Conservation (phyloP, 1,140 invertebrate species). For the Drosophila ananassae region DNA sequence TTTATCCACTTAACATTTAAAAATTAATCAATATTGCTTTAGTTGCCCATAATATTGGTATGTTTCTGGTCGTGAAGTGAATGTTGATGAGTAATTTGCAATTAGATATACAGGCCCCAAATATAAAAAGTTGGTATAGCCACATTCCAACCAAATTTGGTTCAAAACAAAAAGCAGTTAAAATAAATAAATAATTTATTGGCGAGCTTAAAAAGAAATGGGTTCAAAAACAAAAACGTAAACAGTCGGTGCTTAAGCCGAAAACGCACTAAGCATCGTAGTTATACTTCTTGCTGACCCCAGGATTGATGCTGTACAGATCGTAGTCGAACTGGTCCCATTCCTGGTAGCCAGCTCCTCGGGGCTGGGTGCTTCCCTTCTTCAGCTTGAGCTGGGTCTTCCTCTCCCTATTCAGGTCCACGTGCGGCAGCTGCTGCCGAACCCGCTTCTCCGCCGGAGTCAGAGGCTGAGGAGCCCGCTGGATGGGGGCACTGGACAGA, state of each 20-base stretch:
- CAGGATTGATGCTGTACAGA: slow-evolving; percentile 72
- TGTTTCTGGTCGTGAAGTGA: slow-evolving; percentile 54
- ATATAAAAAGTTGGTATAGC: slow-evolving; percentile 36
- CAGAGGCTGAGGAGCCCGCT: slow-evolving; percentile 55
- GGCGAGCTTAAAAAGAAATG: slow-evolving; percentile 60
- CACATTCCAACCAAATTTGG: slow-evolving; percentile 43
- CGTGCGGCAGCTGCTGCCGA: slow-evolving; percentile 48
- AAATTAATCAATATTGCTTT: not conserved
- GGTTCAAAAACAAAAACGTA: slow-evolving; percentile 51
- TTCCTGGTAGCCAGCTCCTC: slow-evolving; percentile 48
- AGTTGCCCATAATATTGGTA: slow-evolving; percentile 7
- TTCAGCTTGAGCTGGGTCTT: slow-evolving; percentile 58
- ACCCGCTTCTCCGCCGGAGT: slow-evolving; percentile 43
- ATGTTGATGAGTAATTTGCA: slow-evolving; percentile 63
- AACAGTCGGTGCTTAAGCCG: slow-evolving; percentile 14
- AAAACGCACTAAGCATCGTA: slow-evolving; percentile 41
- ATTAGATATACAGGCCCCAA: slow-evolving; percentile 15
- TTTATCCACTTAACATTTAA: no score
- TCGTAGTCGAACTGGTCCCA: slow-evolving; percentile 83
- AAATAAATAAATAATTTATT: slow-evolving; percentile 82
- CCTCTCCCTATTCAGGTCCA: slow-evolving; percentile 60
- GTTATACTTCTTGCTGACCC: slow-evolving; percentile 70
- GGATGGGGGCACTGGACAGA: slow-evolving; percentile 45
- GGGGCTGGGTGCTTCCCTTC: slow-evolving; percentile 68
- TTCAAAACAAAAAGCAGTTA: slow-evolving; percentile 45